phyloP scores from a whole-genome alignment of 2,797 vertebrate genomes.

The Sternotherus odoratus region DNA sequence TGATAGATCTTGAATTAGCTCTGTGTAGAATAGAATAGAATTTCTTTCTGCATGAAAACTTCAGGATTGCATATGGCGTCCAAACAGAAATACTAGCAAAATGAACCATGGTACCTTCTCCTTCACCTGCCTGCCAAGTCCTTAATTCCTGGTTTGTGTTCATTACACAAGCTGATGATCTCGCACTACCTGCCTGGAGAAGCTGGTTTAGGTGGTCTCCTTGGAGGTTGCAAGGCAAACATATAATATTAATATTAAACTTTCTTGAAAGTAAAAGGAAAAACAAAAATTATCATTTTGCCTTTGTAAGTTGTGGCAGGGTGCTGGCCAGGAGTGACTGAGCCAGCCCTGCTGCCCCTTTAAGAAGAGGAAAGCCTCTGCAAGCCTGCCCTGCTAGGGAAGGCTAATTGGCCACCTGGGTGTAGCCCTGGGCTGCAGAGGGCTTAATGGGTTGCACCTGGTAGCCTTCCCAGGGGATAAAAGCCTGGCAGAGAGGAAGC shows the following conservation, averaged over 20 bases:
- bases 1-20: background rate
- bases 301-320: background rate
- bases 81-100: background rate
- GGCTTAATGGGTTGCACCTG: no score
- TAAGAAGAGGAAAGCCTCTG: no score
- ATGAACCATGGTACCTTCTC: background rate
- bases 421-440: no score
- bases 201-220: background rate
- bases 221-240: background rate
- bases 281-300: background rate
- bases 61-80: background rate
- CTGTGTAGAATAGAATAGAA: background rate
- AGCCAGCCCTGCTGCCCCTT: no score
- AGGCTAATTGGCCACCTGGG: no score
- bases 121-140: background rate
- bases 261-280: background rate
- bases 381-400: no score
- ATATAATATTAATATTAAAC: background rate
- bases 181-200: background rate
- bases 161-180: background rate
- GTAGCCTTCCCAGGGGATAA: no score
- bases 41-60: constrained; percentile 15
- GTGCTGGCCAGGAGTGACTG: no score
- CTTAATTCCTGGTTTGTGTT: background rate
- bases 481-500: no score